Base-by-base conservation (phyloP, 30 jellyfish, hydroid and myxozoan genomes). In the Turritopsis dohrnii region DNA sequence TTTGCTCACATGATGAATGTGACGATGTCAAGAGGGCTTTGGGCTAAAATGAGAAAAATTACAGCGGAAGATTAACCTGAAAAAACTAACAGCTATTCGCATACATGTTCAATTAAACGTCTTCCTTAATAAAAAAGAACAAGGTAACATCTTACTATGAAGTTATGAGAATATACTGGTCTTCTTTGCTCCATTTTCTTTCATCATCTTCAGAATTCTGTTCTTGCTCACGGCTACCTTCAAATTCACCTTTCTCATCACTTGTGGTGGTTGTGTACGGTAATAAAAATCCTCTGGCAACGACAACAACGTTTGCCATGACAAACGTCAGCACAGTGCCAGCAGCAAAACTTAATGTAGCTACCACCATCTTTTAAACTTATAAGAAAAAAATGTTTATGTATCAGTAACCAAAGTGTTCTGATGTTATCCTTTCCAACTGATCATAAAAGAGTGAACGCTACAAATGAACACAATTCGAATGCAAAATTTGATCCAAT, bases 241-340 rank as follows among this genome's bases (percentile, higher is more conserved):
- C 80, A 17, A 28, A 16, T 17, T 54, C 54, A 25, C 19, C 22
- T 7, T 27, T 69, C 19, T 69, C 72, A 7, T 29, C 41, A 29
- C 60, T 74, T 65, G 71, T 71, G 22, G 71, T 71, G 23, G 87
- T 65, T 17, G 86, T 71, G 87, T 82, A 82, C 17, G 89, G 89
- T 7, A 82, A 29, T 18, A 82, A 24, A 82, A 82, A 82, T 17
- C 89, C 89, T 82, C 89, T 82, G 30, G 89, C 89, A 5, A 71
- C 89, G 4, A 82, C 89, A n/a, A 82, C 89, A 82, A 86, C 89
- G 25, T 82, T 82, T 25, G 89, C 89, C 89, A 82, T 82, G 28
- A 82, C 41, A 71, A 82, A 82, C 24, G 86, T 82, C 27, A 82
- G 73, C 86, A 82, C 73, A 29, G 89, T 82, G 18, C 89, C 89